Conservation (phyloP, 2,888 invertebrate genomes). For the Oxytorus armatus region DNA sequence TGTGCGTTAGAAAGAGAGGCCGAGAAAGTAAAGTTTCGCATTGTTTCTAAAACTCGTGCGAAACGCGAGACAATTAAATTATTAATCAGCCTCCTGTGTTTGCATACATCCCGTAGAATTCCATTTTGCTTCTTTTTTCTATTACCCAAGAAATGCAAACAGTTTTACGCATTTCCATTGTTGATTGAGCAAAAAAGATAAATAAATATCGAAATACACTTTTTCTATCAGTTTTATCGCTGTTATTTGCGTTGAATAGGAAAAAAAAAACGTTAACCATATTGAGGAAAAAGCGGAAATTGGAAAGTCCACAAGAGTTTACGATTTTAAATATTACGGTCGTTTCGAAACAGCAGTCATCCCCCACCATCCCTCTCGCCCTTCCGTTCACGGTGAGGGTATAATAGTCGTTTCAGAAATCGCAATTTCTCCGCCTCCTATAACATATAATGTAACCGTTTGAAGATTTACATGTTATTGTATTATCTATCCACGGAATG, state of each 20-base stretch:
- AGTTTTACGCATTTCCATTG: neutral
- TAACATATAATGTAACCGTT: constrained; percentile 74
- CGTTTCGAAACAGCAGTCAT: constrained; percentile 52
- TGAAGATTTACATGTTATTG: constrained; percentile 66
- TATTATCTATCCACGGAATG: constrained; percentile 44
- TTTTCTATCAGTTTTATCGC: neutral
- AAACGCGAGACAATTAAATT: constrained; percentile 36
- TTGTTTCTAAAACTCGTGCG: constrained; percentile 38
- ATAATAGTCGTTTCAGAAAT: constrained; percentile 79
- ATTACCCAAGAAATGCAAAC: neutral
- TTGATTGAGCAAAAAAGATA: neutral
- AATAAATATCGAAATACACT: neutral
- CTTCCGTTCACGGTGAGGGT: neutral
- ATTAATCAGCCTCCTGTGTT: constrained; percentile 28
- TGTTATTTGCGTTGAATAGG: constrained; percentile 5
- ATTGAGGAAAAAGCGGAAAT: constrained; percentile 42
- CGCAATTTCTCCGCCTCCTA: constrained; percentile 78
- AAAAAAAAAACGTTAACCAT: constrained; percentile 36
- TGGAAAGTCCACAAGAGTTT: constrained; percentile 47
- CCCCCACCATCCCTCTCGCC: neutral
- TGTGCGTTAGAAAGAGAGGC: constrained; percentile 41
- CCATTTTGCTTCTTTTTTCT: constrained; percentile 7
- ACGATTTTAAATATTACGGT: constrained; percentile 63
- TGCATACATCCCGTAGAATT: constrained; percentile 17
- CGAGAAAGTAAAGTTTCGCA: constrained; percentile 54